These are phyloP conservation scores for Caracal caracal DNA, from an alignment of 2,113 vertebrate genomes.

Conservation along the genomic window DNA sequence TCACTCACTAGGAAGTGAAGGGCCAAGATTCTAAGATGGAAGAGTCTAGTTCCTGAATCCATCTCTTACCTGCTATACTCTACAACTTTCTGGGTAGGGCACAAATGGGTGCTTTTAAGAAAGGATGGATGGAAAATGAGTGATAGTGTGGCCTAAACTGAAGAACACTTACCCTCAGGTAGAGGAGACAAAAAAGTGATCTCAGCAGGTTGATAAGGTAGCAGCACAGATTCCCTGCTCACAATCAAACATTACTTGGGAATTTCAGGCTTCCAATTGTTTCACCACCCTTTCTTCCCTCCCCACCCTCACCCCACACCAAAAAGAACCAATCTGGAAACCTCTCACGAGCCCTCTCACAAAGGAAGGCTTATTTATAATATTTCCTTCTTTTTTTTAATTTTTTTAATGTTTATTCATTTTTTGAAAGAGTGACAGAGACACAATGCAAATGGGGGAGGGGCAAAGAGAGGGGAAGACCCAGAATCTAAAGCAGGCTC, in stretches of 20 bases:
- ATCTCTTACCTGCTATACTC: not conserved
- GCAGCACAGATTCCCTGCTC: not conserved
- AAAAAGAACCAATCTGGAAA: not conserved
- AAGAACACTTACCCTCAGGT: not conserved
- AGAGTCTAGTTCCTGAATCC: not conserved
- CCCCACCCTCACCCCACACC: not conserved
- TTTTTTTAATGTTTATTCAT: too few species aligned
- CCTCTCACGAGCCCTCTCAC: not conserved
- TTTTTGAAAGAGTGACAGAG: too few species aligned
- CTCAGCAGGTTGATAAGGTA: not conserved
- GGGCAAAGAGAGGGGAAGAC: too few species aligned
- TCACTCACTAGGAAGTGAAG: not conserved
- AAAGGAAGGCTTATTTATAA: not conserved
- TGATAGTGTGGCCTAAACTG: not conserved
- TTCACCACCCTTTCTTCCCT: not conserved
- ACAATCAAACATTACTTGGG: not conserved
- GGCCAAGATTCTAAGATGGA: not conserved
- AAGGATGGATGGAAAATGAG: not conserved
- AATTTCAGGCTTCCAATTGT: not conserved
- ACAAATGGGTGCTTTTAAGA: not conserved
- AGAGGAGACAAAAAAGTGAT: not conserved
- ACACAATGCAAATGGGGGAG: too few species aligned
- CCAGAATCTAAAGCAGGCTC: too few species aligned
- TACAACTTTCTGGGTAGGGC: not conserved
- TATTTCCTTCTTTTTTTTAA: not conserved